Evolutionary conservation across 2,888 invertebrate genomes (phyloP), one percentile per base, ranked within the genome.

Genomic region (Diaphora mendica): DNA sequence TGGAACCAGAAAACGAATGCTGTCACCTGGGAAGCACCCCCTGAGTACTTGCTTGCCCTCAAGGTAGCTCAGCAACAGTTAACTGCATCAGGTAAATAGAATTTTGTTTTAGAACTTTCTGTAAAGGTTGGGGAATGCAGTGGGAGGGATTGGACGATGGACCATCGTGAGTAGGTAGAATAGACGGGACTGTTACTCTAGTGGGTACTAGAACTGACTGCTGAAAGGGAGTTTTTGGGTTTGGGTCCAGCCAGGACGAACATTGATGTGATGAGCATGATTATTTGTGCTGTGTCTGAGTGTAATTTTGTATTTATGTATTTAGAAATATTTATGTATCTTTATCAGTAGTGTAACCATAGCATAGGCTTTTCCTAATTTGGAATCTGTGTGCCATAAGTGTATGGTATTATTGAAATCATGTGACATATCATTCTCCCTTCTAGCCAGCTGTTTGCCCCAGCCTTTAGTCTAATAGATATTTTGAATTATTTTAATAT

Each of bases 21-120:
- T 42, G 97, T 97, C 20, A 96, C 96, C 0, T 97, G 96, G 97
- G 96, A 96, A 79, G 96, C 96, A n/a, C 96, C 97, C 0, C 93
- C 94, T 0, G 96, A 95, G 80, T 95, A 95, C 75, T 81, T 95
- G 2, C 83, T 95, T 0, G 95, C 95, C 0, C 83, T 95, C 3
- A 95, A 94, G 79, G 72, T 95, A 70, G 95, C 95, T 3, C 95
- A 94, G 68, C 95, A 95, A 72, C 94, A 95, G 64, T 79, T 95
- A 51, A 83, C 90, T 73, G 80, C 88, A 51, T 79, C 91, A 85
- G 94, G 95, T 94, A 90, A 75, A 9, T 71, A 35, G 0, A 20
- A 42, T 44, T 51, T n/a, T 35, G 3, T 44, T 42, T 26, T 44
- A 20, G 20, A 39, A 51, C 51, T 3, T 51, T 3, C 17, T 7